These are phyloP conservation scores for Ceyx erithaca DNA, from an alignment of 2,797 vertebrate species.

Conservation along the genomic window DNA sequence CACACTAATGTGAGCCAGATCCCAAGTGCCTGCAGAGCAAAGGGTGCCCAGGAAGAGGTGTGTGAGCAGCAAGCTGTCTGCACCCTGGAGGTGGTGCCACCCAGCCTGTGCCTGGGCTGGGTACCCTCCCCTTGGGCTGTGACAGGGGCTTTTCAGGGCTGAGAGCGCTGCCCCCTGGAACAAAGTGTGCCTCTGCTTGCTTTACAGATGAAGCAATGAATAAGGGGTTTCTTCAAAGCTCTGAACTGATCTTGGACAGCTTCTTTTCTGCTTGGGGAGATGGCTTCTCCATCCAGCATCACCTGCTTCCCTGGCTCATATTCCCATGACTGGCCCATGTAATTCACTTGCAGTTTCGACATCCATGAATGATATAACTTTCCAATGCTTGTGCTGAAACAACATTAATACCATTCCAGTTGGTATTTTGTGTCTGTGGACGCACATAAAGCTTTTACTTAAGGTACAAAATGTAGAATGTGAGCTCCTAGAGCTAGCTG, in stretches of 20 bases:
- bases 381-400: neutral
- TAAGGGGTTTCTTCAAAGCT: neutral
- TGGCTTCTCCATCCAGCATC: neutral
- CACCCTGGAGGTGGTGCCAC: neutral
- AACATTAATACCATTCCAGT: neutral
- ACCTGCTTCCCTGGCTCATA: neutral
- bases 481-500: neutral
- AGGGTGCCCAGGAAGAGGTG: neutral
- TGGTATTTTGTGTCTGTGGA: neutral
- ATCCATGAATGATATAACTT: neutral
- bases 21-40: rapidly evolving
- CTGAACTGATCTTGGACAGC: neutral
- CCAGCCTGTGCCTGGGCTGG: neutral
- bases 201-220: neutral
- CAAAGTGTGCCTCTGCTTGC: neutral
- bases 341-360: neutral
- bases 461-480: neutral
- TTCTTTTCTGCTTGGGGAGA: neutral
- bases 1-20: neutral
- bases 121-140: neutral
- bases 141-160: neutral
- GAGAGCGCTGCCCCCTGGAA: neutral
- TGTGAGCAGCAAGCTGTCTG: rapidly evolving
- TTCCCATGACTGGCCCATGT: neutral
- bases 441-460: neutral